Conservation (phyloP, 2,797 vertebrate species). For the Dendrocincla tyrannina region DNA sequence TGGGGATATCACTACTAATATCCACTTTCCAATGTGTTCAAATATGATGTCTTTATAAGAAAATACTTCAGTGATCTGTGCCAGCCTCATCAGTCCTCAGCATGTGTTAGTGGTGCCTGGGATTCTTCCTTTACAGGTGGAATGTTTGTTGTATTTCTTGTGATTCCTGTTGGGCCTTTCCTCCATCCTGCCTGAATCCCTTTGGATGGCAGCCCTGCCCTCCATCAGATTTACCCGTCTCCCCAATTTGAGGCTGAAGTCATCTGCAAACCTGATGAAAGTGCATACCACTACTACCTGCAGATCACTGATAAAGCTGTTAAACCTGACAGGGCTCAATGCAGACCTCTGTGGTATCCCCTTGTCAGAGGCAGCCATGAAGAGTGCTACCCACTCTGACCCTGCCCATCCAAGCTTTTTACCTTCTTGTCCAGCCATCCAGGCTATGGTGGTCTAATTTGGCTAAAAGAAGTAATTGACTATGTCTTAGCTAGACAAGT, state of each 20-base stretch:
- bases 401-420: neutral
- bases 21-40: neutral
- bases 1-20: neutral
- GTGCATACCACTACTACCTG: neutral
- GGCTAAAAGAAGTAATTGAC: neutral
- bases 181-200: neutral
- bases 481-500: neutral
- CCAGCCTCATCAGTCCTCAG: neutral
- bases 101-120: neutral
- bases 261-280: neutral
- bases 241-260: neutral
- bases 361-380: neutral
- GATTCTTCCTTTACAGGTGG: neutral
- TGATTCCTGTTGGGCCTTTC: neutral
- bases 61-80: neutral
- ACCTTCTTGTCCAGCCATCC: neutral
- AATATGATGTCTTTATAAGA: neutral
- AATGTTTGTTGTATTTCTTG: neutral
- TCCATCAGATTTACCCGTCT: neutral
- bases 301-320: neutral
- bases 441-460: neutral
- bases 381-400: neutral
- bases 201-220: neutral
- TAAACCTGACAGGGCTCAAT: neutral
- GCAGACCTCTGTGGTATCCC: neutral